A percentile compares a stretch with the other conserved stretches of the same genome.
Evolutionary conservation across 2,888 invertebrate species (phyloP).

Genomic region (Limnephilus marmoratus): DNA sequence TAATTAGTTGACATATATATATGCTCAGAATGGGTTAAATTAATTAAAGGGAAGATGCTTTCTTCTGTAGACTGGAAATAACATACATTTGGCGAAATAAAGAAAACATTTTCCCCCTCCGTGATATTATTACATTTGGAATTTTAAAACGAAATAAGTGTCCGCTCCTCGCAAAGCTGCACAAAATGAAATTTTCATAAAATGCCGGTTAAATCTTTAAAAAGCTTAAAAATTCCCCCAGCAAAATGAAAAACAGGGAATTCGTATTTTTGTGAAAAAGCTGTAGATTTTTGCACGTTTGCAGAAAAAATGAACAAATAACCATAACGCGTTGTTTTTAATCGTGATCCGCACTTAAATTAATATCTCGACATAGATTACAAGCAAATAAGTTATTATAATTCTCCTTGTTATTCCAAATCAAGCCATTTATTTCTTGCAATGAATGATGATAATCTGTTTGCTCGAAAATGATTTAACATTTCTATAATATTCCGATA

Average conservation of each 20-base stretch:
- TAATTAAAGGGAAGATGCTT: background rate
- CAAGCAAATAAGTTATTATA: background rate
- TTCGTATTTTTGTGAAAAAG: background rate
- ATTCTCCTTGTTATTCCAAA: background rate
- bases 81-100: background rate
- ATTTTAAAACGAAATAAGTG: background rate
- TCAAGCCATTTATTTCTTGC: background rate
- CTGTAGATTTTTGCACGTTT: background rate
- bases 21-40: background rate
- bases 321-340: background rate
- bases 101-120: background rate
- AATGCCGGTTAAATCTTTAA: background rate
- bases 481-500: slow-evolving; percentile 15
- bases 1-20: background rate
- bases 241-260: background rate
- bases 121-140: background rate
- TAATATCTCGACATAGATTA: background rate
- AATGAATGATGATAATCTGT: slow-evolving; percentile 7
- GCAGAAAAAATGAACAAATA: background rate
- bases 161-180: background rate
- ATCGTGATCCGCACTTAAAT: background rate
- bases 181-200: slow-evolving; percentile 2
- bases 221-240: slow-evolving; percentile 2
- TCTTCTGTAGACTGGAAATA: background rate
- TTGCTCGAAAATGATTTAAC: slow-evolving; percentile 7